phyloP scores from a whole-genome alignment of 1,140 invertebrate species.

The Amyelois transitella region DNA sequence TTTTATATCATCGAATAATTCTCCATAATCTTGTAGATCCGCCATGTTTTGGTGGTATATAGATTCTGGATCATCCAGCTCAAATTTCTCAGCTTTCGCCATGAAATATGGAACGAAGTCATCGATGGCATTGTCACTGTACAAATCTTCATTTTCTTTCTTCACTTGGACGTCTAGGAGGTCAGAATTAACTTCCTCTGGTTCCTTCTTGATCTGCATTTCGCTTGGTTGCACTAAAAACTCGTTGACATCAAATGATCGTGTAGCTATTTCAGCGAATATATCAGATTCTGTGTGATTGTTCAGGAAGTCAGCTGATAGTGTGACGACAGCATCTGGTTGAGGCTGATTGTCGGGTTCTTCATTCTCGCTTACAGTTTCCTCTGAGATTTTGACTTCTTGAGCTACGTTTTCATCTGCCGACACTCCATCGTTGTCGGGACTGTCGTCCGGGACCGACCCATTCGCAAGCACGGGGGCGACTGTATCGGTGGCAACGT shows the following conservation, averaged over 20 bases:
- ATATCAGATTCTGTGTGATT: slow-evolving; percentile 53
- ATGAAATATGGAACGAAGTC: slow-evolving; percentile 65
- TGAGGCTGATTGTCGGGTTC: slow-evolving; percentile 5
- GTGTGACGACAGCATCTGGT: slow-evolving; percentile 52
- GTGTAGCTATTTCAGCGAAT: slow-evolving; percentile 53
- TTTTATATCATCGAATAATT: slow-evolving; percentile 55
- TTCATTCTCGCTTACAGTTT: slow-evolving; percentile 23
- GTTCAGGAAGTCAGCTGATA: slow-evolving; percentile 47
- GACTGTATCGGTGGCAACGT: slow-evolving; percentile 59
- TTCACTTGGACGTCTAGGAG: slow-evolving; percentile 37
- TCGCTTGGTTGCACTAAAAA: slow-evolving; percentile 42
- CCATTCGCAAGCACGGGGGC: slow-evolving; percentile 35
- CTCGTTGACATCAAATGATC: slow-evolving; percentile 61
- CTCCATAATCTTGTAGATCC: slow-evolving; percentile 63
- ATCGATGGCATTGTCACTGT: slow-evolving; percentile 63
- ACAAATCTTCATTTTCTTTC: slow-evolving; percentile 44
- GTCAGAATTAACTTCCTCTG: slow-evolving; percentile 24
- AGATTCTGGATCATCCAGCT: slow-evolving; percentile 46
- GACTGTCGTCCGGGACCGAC: slow-evolving; percentile 29
- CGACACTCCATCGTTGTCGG: slow-evolving; percentile 42
- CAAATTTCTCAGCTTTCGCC: slow-evolving; percentile 44
- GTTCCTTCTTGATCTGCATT: slow-evolving; percentile 60
- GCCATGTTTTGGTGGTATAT: slow-evolving; percentile 67
- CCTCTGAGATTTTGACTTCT: slow-evolving; percentile 61
- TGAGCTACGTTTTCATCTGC: slow-evolving; percentile 63